Conservation (phyloP, 2,888 invertebrate species). For the Morinoia aosen region DNA sequence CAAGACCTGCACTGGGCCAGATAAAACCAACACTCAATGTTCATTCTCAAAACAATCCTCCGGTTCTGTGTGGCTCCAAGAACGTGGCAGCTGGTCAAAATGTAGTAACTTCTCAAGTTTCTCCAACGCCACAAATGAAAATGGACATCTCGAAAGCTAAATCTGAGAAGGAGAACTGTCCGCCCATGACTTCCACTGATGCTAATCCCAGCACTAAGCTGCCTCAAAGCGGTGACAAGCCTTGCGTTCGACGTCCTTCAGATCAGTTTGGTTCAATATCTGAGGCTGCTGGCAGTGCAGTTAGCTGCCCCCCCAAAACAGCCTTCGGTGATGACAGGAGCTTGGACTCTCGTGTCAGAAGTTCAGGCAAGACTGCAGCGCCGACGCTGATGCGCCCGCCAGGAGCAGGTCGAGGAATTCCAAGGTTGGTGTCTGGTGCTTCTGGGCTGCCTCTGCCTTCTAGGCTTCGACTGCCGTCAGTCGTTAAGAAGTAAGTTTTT, state of each 20-base stretch:
- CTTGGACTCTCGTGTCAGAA: background rate
- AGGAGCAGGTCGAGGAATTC: slow-evolving; percentile 5
- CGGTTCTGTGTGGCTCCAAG: background rate
- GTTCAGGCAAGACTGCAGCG: background rate
- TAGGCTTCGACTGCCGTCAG: background rate
- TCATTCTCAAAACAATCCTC: background rate
- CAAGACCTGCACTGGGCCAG: background rate
- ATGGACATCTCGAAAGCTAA: background rate
- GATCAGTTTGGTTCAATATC: background rate
- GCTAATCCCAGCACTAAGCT: background rate
- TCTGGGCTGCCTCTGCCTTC: slow-evolving; percentile 28
- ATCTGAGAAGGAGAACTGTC: background rate
- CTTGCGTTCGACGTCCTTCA: background rate
- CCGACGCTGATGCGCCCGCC: background rate
- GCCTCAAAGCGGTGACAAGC: background rate
- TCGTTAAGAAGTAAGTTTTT: background rate
- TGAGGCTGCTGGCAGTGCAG: background rate
- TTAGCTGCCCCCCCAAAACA: background rate
- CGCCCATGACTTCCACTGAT: background rate
- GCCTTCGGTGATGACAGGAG: background rate
- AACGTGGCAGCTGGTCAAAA: background rate
- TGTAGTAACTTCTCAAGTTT: background rate
- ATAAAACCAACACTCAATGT: background rate
- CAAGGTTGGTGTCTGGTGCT: background rate
- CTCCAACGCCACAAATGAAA: background rate